A percentile compares a stretch with the other conserved stretches of the same genome.
Conservation (phyloP, 2,888 invertebrate species). For the Danaus chrysippus region DNA sequence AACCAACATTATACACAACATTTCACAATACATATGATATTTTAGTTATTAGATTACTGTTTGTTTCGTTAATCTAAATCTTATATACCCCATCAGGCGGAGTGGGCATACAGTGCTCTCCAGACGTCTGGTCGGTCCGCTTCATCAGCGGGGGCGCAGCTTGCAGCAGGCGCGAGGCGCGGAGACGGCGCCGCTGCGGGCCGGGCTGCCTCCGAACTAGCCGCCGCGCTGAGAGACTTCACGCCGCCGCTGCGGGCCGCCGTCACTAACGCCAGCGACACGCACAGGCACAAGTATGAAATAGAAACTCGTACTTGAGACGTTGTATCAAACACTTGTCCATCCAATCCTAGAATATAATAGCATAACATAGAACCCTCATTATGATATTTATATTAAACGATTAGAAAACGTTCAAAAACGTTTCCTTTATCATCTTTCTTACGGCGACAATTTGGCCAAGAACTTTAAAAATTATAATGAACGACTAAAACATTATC, state of each 20-base stretch:
- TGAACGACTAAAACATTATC: too few species aligned
- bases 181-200: conserved; percentile 88
- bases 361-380: too few species aligned
- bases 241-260: conserved; percentile 88
- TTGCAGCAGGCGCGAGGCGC: conserved; percentile 90
- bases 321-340: too few species aligned
- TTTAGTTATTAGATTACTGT: too few species aligned
- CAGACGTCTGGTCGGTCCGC: conserved; percentile 83
- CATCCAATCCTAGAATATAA: too few species aligned
- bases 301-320: background rate
- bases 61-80: background rate
- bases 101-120: conserved; percentile 70
- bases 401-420: too few species aligned
- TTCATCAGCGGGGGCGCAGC: conserved; percentile 89
- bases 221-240: conserved; percentile 85
- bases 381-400: too few species aligned
- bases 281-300: conserved; percentile 34
- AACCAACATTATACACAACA: too few species aligned
- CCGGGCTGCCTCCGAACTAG: conserved; percentile 89
- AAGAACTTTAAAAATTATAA: too few species aligned
- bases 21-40: too few species aligned
- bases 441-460: too few species aligned
- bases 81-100: conserved; percentile 48
- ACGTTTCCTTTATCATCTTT: too few species aligned
- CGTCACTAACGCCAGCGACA: conserved; percentile 79